Base-by-base conservation (phyloP, 1,140 invertebrate genomes). In the Carcinoscorpius rotundicauda region DNA sequence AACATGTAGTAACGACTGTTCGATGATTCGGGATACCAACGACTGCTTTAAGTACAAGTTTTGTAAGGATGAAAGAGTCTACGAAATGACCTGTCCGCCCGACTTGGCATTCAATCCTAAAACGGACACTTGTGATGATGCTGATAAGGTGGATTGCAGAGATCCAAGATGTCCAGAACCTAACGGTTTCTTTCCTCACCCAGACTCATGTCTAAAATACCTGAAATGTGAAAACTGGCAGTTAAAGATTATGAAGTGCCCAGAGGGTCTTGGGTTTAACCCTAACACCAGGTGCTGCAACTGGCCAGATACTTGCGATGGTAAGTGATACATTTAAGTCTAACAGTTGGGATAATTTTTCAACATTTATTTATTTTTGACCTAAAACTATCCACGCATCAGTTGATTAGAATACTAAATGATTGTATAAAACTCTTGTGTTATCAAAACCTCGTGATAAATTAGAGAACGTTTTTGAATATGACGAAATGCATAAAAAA, bases 171-270 rank as follows among this genome's bases (percentile, higher is more conserved):
- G 66, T 51, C 8, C 9, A 0, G 4, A 55, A 53, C 62, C 62
- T 1, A 55, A 52, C 49, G 66, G 66, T 0, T 11, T 64, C 4
- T 64, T 65, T 9, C 55, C 66, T n/a, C 58, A 63, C 52, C 63
- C 63, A 4, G 52, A 49, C 4, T 4, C 62, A 50, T 74, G 73
- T 52, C 56, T 52, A 4, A 70, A 68, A 49, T 74, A 71, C 53
- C 64, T 69, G 49, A 67, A 73, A 48, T 75, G 73, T 52, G 63
- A 66, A 1, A 64, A 72, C 60, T 71, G 69, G 8, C 59, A 70
- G 9, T 64, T 73, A 0, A 63, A 69, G 10, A 61, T 72, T 6
- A 71, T 71, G 52, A 65, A 61, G 4, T 73, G 72, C 49, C 68
- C 71, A 4, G 68, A 60, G 4, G 64, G 49, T 3, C 50, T 65